A percentile compares a stretch with the other conserved stretches of the same genome.
Conservation (phyloP, 2,888 invertebrate genomes). For the Cheilosia scutellata region DNA sequence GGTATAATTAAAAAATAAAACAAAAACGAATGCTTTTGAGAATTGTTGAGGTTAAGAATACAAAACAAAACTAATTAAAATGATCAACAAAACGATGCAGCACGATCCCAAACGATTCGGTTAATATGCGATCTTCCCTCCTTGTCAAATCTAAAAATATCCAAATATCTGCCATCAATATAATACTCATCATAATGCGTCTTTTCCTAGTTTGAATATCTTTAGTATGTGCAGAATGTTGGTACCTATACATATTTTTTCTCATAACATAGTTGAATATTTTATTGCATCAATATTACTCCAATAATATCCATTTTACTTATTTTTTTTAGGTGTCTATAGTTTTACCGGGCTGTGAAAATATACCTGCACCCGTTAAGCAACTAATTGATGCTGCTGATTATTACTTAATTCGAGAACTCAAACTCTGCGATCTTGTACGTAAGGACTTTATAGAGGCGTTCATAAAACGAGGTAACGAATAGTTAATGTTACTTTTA, state of each 20-base stretch:
- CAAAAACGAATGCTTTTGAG: too few species aligned
- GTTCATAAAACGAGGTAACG: constrained; percentile 86
- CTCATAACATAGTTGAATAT: not conserved
- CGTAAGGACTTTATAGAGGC: constrained; percentile 85
- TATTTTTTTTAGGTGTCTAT: constrained; percentile 84
- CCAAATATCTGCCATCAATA: constrained; percentile 36
- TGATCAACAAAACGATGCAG: constrained; percentile 2
- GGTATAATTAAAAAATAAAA: not conserved
- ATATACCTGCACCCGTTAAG: constrained; percentile 70
- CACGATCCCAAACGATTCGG: not conserved
- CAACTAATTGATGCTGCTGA: constrained; percentile 84
- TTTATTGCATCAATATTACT: not conserved
- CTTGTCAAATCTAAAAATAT: constrained; percentile 65
- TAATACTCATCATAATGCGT: constrained; percentile 58
- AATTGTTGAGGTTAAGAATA: not conserved
- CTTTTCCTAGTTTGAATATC: constrained; percentile 37
- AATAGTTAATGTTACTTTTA: not conserved
- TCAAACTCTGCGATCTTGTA: constrained; percentile 84
- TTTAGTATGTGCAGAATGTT: constrained; percentile 40
- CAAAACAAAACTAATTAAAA: not conserved
- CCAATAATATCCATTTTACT: not conserved
- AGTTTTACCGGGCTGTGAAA: constrained; percentile 85
- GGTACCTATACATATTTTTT: not conserved
- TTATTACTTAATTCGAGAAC: constrained; percentile 85
- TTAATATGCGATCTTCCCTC: constrained; percentile 28